Conservation (phyloP, 2,113 vertebrate genomes). For the Emydocephalus ijimae region DNA sequence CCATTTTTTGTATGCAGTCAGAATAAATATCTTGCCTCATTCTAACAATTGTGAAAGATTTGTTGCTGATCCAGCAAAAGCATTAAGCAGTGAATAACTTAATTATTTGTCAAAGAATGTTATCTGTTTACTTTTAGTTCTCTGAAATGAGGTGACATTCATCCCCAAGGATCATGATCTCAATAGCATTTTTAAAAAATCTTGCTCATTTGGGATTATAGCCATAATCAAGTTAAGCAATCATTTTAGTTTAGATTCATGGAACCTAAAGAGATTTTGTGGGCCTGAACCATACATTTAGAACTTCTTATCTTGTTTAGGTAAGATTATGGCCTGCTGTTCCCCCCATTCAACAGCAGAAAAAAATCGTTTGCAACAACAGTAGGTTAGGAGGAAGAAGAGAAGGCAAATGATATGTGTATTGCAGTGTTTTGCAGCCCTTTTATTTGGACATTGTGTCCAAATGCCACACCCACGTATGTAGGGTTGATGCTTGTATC, state of each 20-base stretch:
- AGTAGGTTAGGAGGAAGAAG: background rate
- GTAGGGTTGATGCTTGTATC: background rate
- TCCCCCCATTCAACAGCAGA: background rate
- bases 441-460: background rate
- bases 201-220: background rate
- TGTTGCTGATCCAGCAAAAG: background rate
- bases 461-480: background rate
- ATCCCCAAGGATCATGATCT: background rate
- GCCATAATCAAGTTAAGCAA: background rate
- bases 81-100: background rate
- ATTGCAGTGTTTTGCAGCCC: background rate
- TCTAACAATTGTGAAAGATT: fast-evolving
- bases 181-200: background rate
- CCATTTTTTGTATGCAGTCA: background rate
- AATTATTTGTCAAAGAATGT: slow-evolving; percentile 1
- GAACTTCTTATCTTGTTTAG: background rate
- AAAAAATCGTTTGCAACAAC: background rate
- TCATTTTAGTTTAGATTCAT: background rate
- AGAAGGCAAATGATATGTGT: background rate
- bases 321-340: background rate
- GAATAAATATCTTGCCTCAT: slow-evolving; percentile 6
- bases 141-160: background rate
- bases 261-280: background rate
- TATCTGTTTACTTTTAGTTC: background rate
- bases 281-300: background rate